Evolutionary conservation across 1,140 invertebrate genomes (phyloP).

Genomic region (Coptotermes formosanus): DNA sequence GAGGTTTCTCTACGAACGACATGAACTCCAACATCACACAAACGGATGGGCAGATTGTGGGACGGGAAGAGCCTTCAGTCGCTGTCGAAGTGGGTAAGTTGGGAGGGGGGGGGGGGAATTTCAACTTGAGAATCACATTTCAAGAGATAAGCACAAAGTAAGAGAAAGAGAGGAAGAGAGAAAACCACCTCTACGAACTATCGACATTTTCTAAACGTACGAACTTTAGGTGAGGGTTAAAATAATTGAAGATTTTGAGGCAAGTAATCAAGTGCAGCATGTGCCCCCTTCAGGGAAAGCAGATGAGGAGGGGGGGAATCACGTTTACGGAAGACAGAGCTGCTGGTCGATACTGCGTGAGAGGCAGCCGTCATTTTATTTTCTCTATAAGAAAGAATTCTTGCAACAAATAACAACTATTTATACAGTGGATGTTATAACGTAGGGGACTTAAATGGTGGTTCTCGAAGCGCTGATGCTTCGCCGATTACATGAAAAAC

Average conservation of each 20-base stretch:
- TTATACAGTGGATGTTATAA: too few species aligned
- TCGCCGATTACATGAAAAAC: too few species aligned
- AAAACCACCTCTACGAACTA: slow-evolving; percentile 11
- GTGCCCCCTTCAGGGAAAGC: background rate
- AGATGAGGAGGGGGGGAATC: background rate
- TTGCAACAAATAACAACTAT: too few species aligned
- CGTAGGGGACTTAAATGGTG: too few species aligned
- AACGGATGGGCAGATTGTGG: slow-evolving; percentile 18
- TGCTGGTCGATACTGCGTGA: background rate
- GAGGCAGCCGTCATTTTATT: too few species aligned
- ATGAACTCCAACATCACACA: slow-evolving; percentile 7
- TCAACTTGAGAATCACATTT: slow-evolving; percentile 15
- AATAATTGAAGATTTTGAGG: slow-evolving; percentile 17
- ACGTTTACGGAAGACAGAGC: background rate
- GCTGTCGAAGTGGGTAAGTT: background rate
- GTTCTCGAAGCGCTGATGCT: too few species aligned
- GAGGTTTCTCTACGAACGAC: background rate
- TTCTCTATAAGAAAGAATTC: too few species aligned
- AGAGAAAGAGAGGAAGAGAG: background rate
- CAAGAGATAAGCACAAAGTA: background rate
- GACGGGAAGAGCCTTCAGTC: background rate
- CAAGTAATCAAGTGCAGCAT: background rate
- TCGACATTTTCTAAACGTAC: slow-evolving; percentile 8
- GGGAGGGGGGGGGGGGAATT: background rate
- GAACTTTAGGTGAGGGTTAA: slow-evolving; percentile 7